Evolutionary conservation across 2,113 vertebrate species (phyloP).

Genomic region (Pachycephala philippinensis): DNA sequence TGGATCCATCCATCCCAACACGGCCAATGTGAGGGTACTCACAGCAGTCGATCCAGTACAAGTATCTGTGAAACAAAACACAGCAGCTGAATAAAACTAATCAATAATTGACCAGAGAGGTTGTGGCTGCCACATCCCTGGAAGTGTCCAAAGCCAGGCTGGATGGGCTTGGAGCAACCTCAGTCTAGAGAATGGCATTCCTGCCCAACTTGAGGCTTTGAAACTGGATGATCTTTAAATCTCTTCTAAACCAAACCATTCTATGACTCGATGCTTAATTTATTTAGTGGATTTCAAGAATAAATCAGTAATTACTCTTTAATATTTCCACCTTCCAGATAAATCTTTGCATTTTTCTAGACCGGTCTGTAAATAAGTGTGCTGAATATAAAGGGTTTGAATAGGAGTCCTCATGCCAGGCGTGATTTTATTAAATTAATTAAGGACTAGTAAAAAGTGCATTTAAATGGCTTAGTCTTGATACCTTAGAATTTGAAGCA

Average conservation of each 20-base stretch:
- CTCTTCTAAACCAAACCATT: neutral
- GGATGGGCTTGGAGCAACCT: neutral
- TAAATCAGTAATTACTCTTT: neutral
- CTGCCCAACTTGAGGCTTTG: neutral
- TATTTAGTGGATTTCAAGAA: neutral
- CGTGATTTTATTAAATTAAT: neutral
- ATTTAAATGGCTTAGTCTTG: neutral
- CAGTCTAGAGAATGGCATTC: neutral
- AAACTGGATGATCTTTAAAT: neutral
- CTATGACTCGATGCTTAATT: neutral
- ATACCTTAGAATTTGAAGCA: neutral
- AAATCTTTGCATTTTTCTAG: neutral
- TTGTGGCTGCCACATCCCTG: neutral
- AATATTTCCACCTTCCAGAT: neutral
- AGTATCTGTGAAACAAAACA: constrained; percentile 76
- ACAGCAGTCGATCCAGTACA: constrained; percentile 98
- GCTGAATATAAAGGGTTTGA: neutral
- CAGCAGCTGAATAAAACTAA: neutral
- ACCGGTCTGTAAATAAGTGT: neutral
- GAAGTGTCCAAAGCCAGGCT: neutral
- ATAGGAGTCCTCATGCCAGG: neutral
- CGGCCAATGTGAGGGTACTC: constrained; percentile 91
- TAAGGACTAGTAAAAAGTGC: neutral
- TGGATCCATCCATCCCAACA: constrained; percentile 93
- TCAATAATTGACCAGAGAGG: neutral